Evolutionary conservation across 2,888 invertebrate genomes (phyloP).

Genomic region (Periphyllus acericola): DNA sequence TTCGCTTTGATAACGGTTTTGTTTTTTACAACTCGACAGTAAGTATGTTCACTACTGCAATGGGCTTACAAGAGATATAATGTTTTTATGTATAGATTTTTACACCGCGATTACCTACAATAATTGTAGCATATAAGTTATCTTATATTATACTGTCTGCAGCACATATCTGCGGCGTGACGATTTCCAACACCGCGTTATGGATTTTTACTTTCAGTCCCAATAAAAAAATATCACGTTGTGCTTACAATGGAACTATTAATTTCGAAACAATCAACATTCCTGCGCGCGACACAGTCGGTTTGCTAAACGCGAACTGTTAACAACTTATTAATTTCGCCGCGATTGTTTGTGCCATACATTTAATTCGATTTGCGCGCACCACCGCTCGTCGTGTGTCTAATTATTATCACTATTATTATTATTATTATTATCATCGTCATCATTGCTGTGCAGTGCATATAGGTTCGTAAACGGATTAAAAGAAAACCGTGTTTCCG

Average conservation of each 20-base stretch:
- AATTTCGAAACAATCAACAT: slow-evolving; percentile 30
- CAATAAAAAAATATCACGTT: slow-evolving; percentile 25
- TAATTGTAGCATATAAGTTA: not conserved
- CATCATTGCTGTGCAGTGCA: not conserved
- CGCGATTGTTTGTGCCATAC: not conserved
- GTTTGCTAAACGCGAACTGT: slow-evolving; percentile 33
- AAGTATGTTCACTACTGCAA: not conserved
- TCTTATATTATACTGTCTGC: not conserved
- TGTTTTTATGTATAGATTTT: not conserved
- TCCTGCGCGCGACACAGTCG: slow-evolving; percentile 15
- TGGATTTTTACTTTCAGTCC: slow-evolving; percentile 25
- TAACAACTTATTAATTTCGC: not conserved
- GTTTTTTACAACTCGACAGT: not conserved
- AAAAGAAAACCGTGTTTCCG: too few relatives aligned
- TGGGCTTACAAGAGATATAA: too few relatives aligned
- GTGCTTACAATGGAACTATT: slow-evolving; percentile 20
- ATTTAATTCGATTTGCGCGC: not conserved
- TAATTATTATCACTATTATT: not conserved
- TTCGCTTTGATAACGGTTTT: too few relatives aligned
- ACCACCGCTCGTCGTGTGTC: not conserved
- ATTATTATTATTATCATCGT: not conserved
- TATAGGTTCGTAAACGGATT: too few relatives aligned
- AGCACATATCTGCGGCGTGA: not conserved
- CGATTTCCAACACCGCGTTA: not conserved
- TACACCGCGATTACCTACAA: not conserved